Evolutionary conservation across 2,888 invertebrate genomes (phyloP).

Genomic region (Tethea ocularis): DNA sequence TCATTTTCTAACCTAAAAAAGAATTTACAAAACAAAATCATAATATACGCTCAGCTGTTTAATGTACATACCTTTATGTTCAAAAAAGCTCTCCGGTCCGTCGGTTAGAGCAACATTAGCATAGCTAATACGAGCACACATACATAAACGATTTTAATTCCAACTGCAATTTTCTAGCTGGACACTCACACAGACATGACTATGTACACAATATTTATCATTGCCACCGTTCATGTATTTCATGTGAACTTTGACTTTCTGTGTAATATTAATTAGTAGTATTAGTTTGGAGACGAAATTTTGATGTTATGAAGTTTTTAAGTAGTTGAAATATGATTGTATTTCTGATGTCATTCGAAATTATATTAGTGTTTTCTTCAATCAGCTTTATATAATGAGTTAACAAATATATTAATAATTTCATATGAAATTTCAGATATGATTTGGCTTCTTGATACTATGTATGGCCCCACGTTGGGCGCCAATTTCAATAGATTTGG

Average conservation of each 20-base stretch:
- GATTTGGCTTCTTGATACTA: too few relatives aligned
- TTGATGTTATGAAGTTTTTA: background rate
- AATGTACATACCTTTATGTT: background rate
- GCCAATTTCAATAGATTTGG: background rate
- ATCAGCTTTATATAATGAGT: too few relatives aligned
- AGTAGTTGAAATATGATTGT: too few relatives aligned
- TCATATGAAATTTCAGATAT: too few relatives aligned
- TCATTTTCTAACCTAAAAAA: too few relatives aligned
- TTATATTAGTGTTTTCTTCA: too few relatives aligned
- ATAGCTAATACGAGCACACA: conserved; percentile 42
- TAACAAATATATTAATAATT: too few relatives aligned
- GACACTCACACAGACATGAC: conserved; percentile 7
- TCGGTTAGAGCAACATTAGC: conserved; percentile 36
- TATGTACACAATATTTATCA: conserved; percentile 9
- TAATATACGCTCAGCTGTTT: background rate
- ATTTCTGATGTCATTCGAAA: too few relatives aligned
- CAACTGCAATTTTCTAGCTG: conserved; percentile 21
- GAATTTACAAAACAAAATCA: too few relatives aligned
- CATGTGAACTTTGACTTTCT: background rate
- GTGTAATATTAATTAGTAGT: conserved; percentile 3
- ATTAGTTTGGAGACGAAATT: background rate
- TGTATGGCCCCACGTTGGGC: background rate
- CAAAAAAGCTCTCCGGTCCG: conserved; percentile 30
- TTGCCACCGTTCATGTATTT: conserved; percentile 6
- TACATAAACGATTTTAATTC: conserved; percentile 20